Evolutionary conservation across 2,113 vertebrate genomes (phyloP), one percentile per base, ranked within the genome.

Genomic region (Marmota monax): DNA sequence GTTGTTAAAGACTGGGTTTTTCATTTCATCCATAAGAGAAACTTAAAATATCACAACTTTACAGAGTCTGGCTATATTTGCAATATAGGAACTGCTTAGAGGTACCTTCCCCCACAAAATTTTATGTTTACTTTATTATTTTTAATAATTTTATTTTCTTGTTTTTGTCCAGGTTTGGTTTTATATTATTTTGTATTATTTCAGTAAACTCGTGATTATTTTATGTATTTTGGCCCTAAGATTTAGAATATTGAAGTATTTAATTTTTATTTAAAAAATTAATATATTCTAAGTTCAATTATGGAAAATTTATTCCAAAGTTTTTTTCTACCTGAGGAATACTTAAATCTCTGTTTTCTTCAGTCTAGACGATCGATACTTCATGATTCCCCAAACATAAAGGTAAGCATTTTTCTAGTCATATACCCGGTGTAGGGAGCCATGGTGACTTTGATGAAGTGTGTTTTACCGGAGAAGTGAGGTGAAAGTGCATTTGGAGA

Each of bases 341-440:
- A 96, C 16, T 79, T 92, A 78, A 39, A 92, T 20, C 87, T 87
- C 86, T 72, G 84, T 79, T 96, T 92, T 70, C 16, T n/a, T 89
- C 1, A 53, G 10, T 61, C 29, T 92, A 76, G 76, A 95, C 4
- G 72, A 79, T 53, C n/a, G 63, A 51, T 65, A 77, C 39, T 70
- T 94, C 6, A 39, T 84, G 73, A 84, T 12, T 92, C 37, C 91
- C 25, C 32, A 80, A 96, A 85, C 22, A 92, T 20, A 34, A 72
- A 37, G 14, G 6, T 58, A 37, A 78, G 85, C 58, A 29, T 58
- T 63, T 85, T 88, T 77, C 20, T 48, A 34, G 34, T 72, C 37
- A 76, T 67, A 67, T 12, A 79, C 5, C 79, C 6, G 32, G 20
- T 45, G 12, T 63, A 29, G 14, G 56, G 17, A 56, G 20, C 1